A percentile compares a stretch with the other conserved stretches of the same genome.
Conservation (phyloP, 2,113 vertebrate genomes). For the Microtus pennsylvanicus region DNA sequence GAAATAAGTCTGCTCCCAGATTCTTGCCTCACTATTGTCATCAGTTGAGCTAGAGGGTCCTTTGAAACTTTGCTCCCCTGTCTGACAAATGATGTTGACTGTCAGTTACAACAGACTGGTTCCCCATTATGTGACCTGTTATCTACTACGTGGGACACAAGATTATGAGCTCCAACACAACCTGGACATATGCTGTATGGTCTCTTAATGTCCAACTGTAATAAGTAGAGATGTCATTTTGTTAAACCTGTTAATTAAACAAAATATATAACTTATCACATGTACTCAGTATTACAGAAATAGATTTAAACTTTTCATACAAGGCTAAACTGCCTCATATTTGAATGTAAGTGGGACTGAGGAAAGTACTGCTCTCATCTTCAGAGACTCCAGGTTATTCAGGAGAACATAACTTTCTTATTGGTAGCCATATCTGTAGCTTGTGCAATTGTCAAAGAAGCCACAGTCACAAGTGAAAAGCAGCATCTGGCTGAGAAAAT, state of each 20-base stretch:
- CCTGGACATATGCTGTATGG: neutral
- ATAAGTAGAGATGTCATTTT: no score
- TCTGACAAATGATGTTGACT: neutral
- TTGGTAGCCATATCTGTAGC: neutral
- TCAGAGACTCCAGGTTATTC: neutral
- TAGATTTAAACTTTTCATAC: neutral
- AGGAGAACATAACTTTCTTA: neutral
- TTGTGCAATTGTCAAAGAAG: neutral
- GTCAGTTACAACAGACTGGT: neutral
- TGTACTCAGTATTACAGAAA: neutral
- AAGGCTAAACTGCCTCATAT: neutral
- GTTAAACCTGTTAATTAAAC: neutral
- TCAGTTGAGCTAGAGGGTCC: no score
- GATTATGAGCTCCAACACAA: neutral
- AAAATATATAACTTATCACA: neutral
- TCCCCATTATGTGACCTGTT: neutral
- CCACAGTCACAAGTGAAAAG: neutral
- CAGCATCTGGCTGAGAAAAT: neutral
- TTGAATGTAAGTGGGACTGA: neutral
- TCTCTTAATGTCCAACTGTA: neutral
- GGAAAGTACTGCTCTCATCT: neutral
- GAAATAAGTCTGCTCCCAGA: no score
- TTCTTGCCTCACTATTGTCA: neutral
- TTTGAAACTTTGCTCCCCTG: rapidly evolving
- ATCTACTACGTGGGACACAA: neutral